A percentile compares a stretch with the other conserved stretches of the same genome.
phyloP scores from a whole-genome alignment of 2,113 vertebrate species.

The Malaclemys terrapin region DNA sequence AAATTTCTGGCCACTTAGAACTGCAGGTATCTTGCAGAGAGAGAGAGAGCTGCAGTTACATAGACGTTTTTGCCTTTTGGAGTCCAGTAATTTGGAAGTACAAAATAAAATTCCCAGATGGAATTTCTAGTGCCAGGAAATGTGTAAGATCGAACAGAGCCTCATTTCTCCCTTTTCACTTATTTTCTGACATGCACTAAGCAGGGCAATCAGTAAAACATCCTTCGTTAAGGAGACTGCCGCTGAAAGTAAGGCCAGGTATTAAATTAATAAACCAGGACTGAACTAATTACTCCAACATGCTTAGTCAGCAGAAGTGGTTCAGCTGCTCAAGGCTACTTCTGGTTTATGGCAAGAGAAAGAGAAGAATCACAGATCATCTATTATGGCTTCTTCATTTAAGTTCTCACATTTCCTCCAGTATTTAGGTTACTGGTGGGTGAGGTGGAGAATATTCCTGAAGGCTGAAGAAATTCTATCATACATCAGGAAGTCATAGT shows the following conservation, averaged over 20 bases:
- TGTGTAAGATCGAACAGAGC: background rate
- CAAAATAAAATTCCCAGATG: slow-evolving; percentile 30
- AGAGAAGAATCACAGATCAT: slow-evolving; percentile 54
- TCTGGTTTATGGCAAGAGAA: slow-evolving; percentile 52
- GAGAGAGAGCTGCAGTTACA: slow-evolving; percentile 6
- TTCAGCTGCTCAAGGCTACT: slow-evolving; percentile 56
- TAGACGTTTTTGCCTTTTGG: background rate
- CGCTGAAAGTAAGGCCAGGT: background rate
- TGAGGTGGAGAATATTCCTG: slow-evolving; percentile 52
- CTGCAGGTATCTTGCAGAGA: background rate
- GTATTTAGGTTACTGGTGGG: slow-evolving; percentile 27
- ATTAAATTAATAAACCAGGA: background rate
- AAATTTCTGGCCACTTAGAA: background rate
- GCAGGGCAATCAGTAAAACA: slow-evolving; percentile 17
- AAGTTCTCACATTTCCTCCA: slow-evolving; percentile 39
- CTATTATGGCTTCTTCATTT: slow-evolving; percentile 31
- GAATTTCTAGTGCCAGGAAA: slow-evolving; percentile 5
- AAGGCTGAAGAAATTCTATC: slow-evolving; percentile 59
- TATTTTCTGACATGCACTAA: slow-evolving; percentile 36
- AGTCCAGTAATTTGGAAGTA: background rate
- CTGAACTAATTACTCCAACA: slow-evolving; percentile 49
- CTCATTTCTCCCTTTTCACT: background rate
- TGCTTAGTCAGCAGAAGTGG: slow-evolving; percentile 52
- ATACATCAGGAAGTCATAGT: slow-evolving; percentile 66
- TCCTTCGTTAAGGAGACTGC: slow-evolving; percentile 31